These are phyloP conservation scores for Diadophis punctatus DNA, from an alignment of 2,113 vertebrate species.

Conservation along the genomic window DNA sequence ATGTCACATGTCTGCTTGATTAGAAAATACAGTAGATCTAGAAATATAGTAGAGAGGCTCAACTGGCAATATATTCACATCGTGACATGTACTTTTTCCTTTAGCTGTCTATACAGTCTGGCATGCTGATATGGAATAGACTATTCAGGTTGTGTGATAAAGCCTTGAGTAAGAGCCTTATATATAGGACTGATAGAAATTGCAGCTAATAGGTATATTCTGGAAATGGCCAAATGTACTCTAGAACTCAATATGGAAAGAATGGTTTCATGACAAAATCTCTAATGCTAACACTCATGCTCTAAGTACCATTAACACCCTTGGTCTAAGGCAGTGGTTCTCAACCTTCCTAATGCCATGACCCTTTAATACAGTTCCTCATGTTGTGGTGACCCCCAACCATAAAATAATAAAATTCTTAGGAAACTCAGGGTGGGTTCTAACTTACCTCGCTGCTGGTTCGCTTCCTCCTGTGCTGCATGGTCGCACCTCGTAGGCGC, in stretches of 20 bases:
- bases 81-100: neutral
- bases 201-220: neutral
- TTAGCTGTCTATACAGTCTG: neutral
- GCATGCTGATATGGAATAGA: neutral
- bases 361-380: too few species aligned
- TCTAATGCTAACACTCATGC: neutral
- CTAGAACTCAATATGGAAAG: neutral
- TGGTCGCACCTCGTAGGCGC: too few species aligned
- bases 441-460: too few species aligned
- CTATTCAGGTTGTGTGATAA: neutral
- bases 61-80: too few species aligned
- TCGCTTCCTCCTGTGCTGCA: too few species aligned
- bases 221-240: neutral
- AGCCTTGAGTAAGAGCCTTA: neutral
- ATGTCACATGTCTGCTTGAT: too few species aligned
- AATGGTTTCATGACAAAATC: neutral
- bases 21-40: too few species aligned
- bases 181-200: neutral
- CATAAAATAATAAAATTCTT: too few species aligned
- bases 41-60: too few species aligned
- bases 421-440: too few species aligned
- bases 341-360: too few species aligned
- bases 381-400: too few species aligned
- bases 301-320: neutral
- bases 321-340: neutral